Base-by-base conservation (phyloP, 2,888 invertebrate species). In the Drosophila conformis region DNA sequence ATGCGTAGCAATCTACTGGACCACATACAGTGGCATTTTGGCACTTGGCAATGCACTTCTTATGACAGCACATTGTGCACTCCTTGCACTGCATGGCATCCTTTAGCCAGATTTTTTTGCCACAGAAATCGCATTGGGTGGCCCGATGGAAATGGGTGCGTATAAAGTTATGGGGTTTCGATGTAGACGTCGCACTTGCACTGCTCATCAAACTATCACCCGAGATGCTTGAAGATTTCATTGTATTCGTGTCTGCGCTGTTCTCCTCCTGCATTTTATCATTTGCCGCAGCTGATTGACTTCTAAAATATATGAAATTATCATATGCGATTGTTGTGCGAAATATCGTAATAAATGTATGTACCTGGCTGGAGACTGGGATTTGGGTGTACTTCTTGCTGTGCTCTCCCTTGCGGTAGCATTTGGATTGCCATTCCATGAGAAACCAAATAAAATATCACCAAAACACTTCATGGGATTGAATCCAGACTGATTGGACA, bases 71-170 rank as follows among this genome's bases (percentile, higher is more conserved):
- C 94, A 98, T 95, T 0, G 96, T 95, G 91, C 99, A 99, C 76
- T 96, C 96, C 61, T 96, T 95, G 93, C 99, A 99, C 91, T 98
- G 97, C 88, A 98, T 97, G 5, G 98, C 99, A 89, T 98, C 98
- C 93, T 99, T 99, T 73, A 99, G 94, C 99, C 99, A 99, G 85
- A 99, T 99, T 96, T 98, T 98, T 92, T 98, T 98, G 71, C 97
- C 96, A 93, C 98, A 98, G 92, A 98, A 98, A 92, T 98, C 97
- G 92, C 98, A 98, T 91, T 97, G 97, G 4, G 98, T 98, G 0
- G 97, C 97, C 65, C 97, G 95, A 91, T 97, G 96, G 91, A 98
- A 98, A 92, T 98, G 98, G 3, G 97, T 97, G 63, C 97, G 94
- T 64, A 97, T 95, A 90, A 98, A 98, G 92, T 97, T 97, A 90